Conservation (phyloP, 2,888 invertebrate genomes). For the Cyclophora punctaria region DNA sequence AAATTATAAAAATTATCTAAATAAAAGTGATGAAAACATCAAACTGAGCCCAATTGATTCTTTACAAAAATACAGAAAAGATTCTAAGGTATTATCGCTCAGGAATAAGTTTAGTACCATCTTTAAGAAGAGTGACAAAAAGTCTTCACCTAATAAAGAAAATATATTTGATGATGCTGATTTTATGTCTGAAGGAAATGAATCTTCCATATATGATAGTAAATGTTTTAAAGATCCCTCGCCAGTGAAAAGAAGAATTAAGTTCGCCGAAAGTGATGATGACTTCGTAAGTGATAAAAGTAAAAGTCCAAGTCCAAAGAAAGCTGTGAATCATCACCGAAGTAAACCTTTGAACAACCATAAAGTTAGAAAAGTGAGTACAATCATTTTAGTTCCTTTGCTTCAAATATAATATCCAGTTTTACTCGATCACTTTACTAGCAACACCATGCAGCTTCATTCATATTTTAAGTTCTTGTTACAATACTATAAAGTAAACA, state of each 20-base stretch:
- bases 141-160: constrained; percentile 4
- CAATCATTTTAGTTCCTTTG: too few relatives aligned
- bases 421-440: too few relatives aligned
- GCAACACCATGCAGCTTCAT: too few relatives aligned
- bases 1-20: constrained; percentile 20
- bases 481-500: too few relatives aligned
- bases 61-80: constrained; percentile 47
- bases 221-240: constrained; percentile 13
- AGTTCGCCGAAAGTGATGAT: constrained; percentile 55
- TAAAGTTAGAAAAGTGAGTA: constrained; percentile 48
- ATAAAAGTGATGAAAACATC: constrained; percentile 19
- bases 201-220: background rate
- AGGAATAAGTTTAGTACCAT: constrained; percentile 27
- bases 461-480: too few relatives aligned
- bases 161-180: background rate
- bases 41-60: constrained; percentile 29
- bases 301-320: constrained; percentile 21
- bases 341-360: constrained; percentile 31
- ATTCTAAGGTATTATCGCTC: constrained; percentile 30
- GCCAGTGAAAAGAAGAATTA: constrained; percentile 25
- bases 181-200: constrained; percentile 8
- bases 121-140: constrained; percentile 23
- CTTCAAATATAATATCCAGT: too few relatives aligned
- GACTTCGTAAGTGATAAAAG: constrained; percentile 50
- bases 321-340: background rate